Evolutionary conservation across 2,797 vertebrate species (phyloP).

Genomic region (Betta splendens): DNA sequence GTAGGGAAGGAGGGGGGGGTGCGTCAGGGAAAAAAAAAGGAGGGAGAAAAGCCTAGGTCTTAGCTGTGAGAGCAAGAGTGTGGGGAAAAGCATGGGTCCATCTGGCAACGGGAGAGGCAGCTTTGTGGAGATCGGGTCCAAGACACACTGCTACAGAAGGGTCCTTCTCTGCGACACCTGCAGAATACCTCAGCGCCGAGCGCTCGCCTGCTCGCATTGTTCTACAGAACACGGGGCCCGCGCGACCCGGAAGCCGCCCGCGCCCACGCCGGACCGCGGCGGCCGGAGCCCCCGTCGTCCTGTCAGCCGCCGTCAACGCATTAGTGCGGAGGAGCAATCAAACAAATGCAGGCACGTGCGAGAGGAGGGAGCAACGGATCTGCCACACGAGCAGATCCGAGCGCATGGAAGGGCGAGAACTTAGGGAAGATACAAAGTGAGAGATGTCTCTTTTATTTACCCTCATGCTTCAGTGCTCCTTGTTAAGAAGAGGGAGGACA

Average conservation of each 20-base stretch:
- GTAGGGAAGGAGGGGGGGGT: slow-evolving; percentile 57
- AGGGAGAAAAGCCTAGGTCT: slow-evolving; percentile 85
- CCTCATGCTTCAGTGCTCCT: slow-evolving; percentile 74
- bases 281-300: slow-evolving; percentile 28
- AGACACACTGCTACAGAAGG: slow-evolving; percentile 85
- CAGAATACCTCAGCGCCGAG: slow-evolving; percentile 77
- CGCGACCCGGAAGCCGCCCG: slow-evolving; percentile 59
- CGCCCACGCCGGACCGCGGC: too few relatives aligned
- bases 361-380: slow-evolving; percentile 17
- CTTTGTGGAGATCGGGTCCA: slow-evolving; percentile 84
- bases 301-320: slow-evolving; percentile 46
- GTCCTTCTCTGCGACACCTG: slow-evolving; percentile 83
- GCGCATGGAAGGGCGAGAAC: slow-evolving; percentile 33
- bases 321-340: slow-evolving; percentile 25
- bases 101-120: slow-evolving; percentile 83
- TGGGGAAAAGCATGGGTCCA: slow-evolving; percentile 83
- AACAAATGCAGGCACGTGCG: slow-evolving; percentile 36
- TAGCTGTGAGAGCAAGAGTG: slow-evolving; percentile 83
- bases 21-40: slow-evolving; percentile 52
- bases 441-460: slow-evolving; percentile 79
- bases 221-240: slow-evolving; percentile 56
- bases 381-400: slow-evolving; percentile 17
- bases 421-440: slow-evolving; percentile 44
- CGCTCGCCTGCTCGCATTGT: slow-evolving; percentile 70
- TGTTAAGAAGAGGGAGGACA: slow-evolving; percentile 77